Base-by-base conservation (phyloP, 1,140 invertebrate species). In the Adelges cooleyi region DNA sequence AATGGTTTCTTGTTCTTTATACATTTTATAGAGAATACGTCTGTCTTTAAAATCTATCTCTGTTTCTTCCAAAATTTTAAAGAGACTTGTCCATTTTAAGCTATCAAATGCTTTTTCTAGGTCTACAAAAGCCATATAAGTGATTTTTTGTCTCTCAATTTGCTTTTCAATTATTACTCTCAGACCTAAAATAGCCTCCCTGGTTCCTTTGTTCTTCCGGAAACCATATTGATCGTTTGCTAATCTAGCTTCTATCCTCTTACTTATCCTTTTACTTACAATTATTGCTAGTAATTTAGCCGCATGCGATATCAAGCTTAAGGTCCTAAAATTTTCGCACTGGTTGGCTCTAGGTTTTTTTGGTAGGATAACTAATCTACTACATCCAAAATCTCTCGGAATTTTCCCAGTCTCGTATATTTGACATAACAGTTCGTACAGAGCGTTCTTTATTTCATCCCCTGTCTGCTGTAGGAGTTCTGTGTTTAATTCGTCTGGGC, bases 211-310 rank as follows among this genome's bases (percentile, higher is more conserved):
- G 27, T 53, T 53, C 18, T 53, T 53, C 17, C 51, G n/a, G 51
- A 53, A 53, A 53, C 51, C 8, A 53, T 33, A 53, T 38, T 53
- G 33, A 53, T 53, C 51, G 3, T 33, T 38, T 27, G 51, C 25
- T 53, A 36, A 8, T 27, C n/a, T 29, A 29, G n/a, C 17, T 33
- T 53, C 51, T 33, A 53, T 33, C 33, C n/a, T 53, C 13, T 53
- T 33, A 33, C 33, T 38, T 53, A 53, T 33, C 9, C n/a, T 53
- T 36, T 53, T 53, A 8, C 17, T 33, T 53, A 53, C 23, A 33
- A 53, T 53, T 17, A 38, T 53, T 53, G 15, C 23, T 53, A 53
- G n/a, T 53, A 53, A 33, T 38, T 53, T 53, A 33, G 51, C 27
- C n/a, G 51, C 25, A 53, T 53, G 51, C 23, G 27, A 38, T 53